Evolutionary conservation across 2,888 invertebrate species (phyloP).

Genomic region (Spodoptera picta): DNA sequence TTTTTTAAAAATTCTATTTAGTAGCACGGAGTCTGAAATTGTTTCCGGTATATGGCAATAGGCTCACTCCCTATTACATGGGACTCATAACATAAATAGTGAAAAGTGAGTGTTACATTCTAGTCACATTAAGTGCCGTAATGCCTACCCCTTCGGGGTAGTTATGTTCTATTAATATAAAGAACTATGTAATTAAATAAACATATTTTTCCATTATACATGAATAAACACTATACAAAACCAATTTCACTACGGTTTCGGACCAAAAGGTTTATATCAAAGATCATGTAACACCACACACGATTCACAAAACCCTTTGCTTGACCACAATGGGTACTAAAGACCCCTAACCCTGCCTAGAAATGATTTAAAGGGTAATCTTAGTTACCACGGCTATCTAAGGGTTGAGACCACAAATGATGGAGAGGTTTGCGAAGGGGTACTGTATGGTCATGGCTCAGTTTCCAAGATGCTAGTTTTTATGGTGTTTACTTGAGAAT

Average conservation of each 20-base stretch:
- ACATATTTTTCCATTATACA: too few species aligned
- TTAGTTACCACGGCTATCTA: conserved; percentile 40
- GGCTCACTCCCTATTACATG: too few species aligned
- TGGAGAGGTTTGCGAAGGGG: conserved; percentile 23
- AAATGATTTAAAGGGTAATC: conserved; percentile 57
- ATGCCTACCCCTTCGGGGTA: too few species aligned
- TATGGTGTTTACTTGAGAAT: conserved; percentile 14
- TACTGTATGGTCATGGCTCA: conserved; percentile 22
- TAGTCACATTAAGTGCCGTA: too few species aligned
- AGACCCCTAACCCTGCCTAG: conserved; percentile 40
- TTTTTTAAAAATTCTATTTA: too few species aligned
- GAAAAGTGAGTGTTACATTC: too few species aligned
- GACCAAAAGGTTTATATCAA: conserved; percentile 8
- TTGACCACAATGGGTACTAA: conserved; percentile 45
- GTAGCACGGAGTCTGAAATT: too few species aligned
- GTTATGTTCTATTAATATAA: too few species aligned
- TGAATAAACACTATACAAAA: background rate
- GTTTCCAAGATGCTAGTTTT: conserved; percentile 34
- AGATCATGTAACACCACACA: conserved; percentile 39
- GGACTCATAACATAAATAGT: too few species aligned
- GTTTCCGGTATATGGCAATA: too few species aligned
- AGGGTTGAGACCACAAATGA: conserved; percentile 44
- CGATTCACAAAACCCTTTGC: conserved; percentile 46
- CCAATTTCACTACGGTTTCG: conserved; percentile 11
- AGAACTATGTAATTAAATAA: too few species aligned